Evolutionary conservation across 92 coral and sea anemone species (phyloP).

Genomic region (Porites cylindrica): DNA sequence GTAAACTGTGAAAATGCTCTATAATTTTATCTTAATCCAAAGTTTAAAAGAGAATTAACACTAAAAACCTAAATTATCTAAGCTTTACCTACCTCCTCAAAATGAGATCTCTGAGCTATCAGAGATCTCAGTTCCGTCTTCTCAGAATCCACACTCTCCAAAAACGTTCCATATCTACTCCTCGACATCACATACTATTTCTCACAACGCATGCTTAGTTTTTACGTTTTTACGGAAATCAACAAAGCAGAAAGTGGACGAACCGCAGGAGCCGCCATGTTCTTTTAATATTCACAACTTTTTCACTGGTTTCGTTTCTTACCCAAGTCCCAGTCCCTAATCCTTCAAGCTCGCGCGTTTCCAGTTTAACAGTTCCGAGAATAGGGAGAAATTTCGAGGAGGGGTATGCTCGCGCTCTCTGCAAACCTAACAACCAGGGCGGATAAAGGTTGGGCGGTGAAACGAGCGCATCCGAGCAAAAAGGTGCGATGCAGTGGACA

Average conservation of each 20-base stretch:
- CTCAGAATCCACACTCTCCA: slow-evolving; percentile 60
- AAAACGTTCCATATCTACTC: slow-evolving; percentile 80
- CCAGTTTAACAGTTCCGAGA: too few relatives aligned
- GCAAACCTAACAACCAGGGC: too few relatives aligned
- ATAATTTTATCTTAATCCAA: too few relatives aligned
- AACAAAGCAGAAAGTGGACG: background rate
- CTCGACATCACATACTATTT: slow-evolving; percentile 41
- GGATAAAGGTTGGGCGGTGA: too few relatives aligned
- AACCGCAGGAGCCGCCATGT: background rate
- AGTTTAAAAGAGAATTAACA: background rate
- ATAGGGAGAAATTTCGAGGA: too few relatives aligned
- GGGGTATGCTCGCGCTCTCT: too few relatives aligned
- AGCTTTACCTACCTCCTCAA: background rate
- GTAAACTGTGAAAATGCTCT: too few relatives aligned
- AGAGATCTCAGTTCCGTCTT: slow-evolving; percentile 62
- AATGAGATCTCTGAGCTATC: slow-evolving; percentile 1
- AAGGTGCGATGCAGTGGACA: too few relatives aligned
- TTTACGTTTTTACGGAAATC: background rate
- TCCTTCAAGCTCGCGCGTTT: too few relatives aligned
- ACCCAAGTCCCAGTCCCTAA: too few relatives aligned
- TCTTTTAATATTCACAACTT: background rate
- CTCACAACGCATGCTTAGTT: background rate
- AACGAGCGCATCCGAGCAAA: too few relatives aligned
- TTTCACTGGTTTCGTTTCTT: background rate
- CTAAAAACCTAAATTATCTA: too few relatives aligned